Evolutionary conservation across 2,113 vertebrate genomes (phyloP).

Genomic region (Cacatua alba): DNA sequence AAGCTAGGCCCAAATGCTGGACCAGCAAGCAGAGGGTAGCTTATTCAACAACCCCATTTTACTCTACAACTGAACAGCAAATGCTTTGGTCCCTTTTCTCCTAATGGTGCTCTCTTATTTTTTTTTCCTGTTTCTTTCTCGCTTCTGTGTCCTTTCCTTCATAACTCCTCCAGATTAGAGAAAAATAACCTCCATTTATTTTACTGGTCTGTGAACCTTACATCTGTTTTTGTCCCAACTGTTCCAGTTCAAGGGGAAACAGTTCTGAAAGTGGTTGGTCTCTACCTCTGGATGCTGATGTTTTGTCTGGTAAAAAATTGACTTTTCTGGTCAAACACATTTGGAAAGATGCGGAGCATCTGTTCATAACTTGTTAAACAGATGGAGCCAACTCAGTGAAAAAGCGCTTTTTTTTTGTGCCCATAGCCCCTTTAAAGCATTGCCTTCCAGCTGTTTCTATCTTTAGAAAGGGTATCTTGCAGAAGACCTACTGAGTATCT

Average conservation of each 20-base stretch:
- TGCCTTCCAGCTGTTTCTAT: conserved; percentile 46
- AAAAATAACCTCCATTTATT: not conserved
- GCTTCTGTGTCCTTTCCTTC: not conserved
- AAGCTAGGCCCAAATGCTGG: not conserved
- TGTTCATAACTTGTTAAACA: conserved; percentile 54
- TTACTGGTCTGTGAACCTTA: not conserved
- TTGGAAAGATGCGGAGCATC: conserved; percentile 49
- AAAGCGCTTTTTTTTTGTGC: conserved; percentile 36
- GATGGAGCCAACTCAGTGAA: conserved; percentile 58
- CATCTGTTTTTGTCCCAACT: conserved; percentile 18
- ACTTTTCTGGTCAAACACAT: conserved; percentile 49
- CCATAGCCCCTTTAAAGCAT: not conserved
- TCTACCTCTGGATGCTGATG: conserved; percentile 21
- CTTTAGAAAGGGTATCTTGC: conserved; percentile 14
- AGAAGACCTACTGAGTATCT: not conserved
- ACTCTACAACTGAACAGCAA: not conserved
- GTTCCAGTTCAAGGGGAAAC: conserved; percentile 23
- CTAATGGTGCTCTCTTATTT: not conserved
- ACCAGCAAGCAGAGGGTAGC: not conserved
- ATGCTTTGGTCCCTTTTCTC: not conserved
- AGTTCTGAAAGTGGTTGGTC: not conserved
- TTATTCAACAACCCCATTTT: not conserved
- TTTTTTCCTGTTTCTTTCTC: not conserved
- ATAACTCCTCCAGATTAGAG: not conserved
- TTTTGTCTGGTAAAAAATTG: conserved; percentile 42